Evolutionary conservation across 2,113 vertebrate genomes (phyloP), one percentile per base, ranked within the genome.

Genomic region (Anser brachyrhynchus): DNA sequence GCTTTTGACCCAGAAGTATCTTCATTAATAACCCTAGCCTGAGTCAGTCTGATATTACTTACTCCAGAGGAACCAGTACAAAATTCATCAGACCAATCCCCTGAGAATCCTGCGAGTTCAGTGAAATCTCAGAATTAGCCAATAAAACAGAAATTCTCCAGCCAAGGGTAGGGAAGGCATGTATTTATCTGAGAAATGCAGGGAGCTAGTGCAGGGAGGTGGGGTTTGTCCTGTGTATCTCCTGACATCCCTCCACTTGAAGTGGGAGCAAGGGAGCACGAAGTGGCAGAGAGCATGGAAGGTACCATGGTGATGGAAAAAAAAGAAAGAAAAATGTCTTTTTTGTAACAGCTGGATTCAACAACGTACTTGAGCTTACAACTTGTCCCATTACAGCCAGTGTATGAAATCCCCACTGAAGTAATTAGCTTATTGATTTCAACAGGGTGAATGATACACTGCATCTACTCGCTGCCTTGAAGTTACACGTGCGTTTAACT

Each of bases 11-110:
- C 58, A 66, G 35, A 79, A 96, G 77, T 78, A 71, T 57, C 84
- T 82, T 92, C 91, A 72, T 88, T 91, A 90, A 82, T 90, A 92
- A 69, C 29, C 33, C 23, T 58, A 66, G 62, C 93, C 69, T 39
- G 29, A 94, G 87, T 55, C 84, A 44, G 22, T 89, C 87, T 78
- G 81, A n/a, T 87, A 95, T 77, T 96, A 93, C 86, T 78, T 90
- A 90, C n/a, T 72, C 74, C 57, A 67, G 74, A 84, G 43, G 57
- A 94, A 92, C 75, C 29, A 39, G n/a, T 23, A 61, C 33, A 89
- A 91, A 86, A 55, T 5, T 19, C 66, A 84, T 55, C 61, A 74
- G 25, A 52, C 16, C 43, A 77, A 66, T 23, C 62, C 82, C 41
- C 54, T 9, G 19, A 61, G 74, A 93, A 71, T 52, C 74, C 69